Conservation (phyloP, 30 jellyfish, hydroid and myxozoan species). For the Catostylus mosaicus region DNA sequence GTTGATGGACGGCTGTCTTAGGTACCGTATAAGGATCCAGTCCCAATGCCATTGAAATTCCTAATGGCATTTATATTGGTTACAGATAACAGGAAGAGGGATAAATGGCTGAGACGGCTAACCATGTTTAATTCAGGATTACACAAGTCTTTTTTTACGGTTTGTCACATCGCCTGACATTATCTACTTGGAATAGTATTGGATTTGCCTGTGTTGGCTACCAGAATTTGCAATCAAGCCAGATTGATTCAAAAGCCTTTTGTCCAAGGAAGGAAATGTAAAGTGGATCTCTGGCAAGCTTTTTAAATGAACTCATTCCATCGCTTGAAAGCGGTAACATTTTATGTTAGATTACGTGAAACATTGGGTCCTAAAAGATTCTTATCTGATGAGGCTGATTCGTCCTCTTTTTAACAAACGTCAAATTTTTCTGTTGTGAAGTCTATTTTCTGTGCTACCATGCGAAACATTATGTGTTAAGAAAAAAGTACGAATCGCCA, state of each 20-base stretch:
- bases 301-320: neutral
- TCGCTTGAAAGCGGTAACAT: constrained; percentile 27
- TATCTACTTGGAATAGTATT: constrained; percentile 26
- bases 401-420: neutral
- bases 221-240: constrained; percentile 50
- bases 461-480: too few species aligned
- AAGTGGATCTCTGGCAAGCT: constrained; percentile 16
- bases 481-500: too few species aligned
- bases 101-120: constrained; percentile 27
- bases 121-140: constrained; percentile 26
- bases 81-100: constrained; percentile 46
- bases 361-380: neutral
- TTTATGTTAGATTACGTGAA: neutral
- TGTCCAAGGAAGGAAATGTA: constrained; percentile 21
- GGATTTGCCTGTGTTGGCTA: constrained; percentile 24
- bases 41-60: constrained; percentile 2
- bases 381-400: neutral
- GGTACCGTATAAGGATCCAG: neutral
- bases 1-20: neutral
- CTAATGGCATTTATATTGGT: constrained; percentile 37
- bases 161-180: constrained; percentile 18
- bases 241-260: neutral
- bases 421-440: too few species aligned
- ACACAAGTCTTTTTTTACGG: constrained; percentile 8
- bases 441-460: too few species aligned